A percentile compares a stretch with the other conserved stretches of the same genome.
Conservation (phyloP, 2,797 vertebrate genomes). For the Falco cherrug region DNA sequence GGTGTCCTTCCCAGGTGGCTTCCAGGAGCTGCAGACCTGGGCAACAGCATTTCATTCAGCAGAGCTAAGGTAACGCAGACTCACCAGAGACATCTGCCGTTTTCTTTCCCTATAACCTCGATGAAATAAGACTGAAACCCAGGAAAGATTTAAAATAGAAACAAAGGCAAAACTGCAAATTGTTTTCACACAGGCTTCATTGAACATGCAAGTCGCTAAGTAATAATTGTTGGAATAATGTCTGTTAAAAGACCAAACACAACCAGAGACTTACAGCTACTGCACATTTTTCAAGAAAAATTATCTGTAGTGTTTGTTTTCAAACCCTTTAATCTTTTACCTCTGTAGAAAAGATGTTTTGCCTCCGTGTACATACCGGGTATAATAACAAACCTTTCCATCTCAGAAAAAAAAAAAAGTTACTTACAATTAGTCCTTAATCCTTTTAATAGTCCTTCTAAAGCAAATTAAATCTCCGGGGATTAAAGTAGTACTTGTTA, state of each 20-base stretch:
- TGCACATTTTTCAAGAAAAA: background rate
- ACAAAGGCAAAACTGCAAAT: background rate
- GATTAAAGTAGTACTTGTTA: background rate
- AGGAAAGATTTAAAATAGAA: background rate
- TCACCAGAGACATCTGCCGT: background rate
- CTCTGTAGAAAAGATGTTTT: background rate
- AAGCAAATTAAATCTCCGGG: background rate
- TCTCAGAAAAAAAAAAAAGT: background rate
- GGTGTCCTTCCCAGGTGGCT: background rate
- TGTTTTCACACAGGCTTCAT: background rate
- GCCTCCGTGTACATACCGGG: accelerated
- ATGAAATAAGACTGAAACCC: background rate
- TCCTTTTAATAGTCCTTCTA: background rate
- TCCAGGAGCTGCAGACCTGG: background rate
- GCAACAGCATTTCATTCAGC: background rate
- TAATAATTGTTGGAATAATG: background rate
- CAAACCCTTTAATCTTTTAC: background rate
- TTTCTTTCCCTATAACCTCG: background rate
- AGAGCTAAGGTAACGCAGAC: background rate
- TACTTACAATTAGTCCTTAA: background rate
- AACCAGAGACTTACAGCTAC: background rate
- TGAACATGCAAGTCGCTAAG: background rate
- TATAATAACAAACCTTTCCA: background rate
- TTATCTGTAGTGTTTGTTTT: background rate
- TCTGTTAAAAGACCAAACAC: background rate